A percentile compares a stretch with the other conserved stretches of the same genome.
Evolutionary conservation across 2,888 invertebrate genomes (phyloP).

Genomic region (Pristionchus japonicus): DNA sequence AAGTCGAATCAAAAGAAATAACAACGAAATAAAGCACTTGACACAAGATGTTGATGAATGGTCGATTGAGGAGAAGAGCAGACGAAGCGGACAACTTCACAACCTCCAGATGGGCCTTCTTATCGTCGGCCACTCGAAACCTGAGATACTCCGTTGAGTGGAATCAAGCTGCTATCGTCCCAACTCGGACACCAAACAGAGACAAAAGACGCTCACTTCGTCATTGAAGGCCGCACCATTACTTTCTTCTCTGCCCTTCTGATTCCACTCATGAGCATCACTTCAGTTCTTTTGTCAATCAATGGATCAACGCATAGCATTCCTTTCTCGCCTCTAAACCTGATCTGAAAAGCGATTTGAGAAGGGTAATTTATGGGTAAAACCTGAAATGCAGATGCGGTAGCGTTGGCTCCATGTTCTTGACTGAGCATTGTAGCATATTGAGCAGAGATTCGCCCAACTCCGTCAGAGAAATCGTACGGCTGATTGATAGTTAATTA

Average conservation of each 20-base stretch:
- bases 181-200: not conserved
- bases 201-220: not conserved
- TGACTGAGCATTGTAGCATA: not conserved
- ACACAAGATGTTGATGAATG: slow-evolving; percentile 75
- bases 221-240: not conserved
- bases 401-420: not conserved
- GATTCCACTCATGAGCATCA: not conserved
- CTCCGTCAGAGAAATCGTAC: slow-evolving; percentile 55
- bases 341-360: slow-evolving; percentile 52
- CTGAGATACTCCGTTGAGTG: not conserved
- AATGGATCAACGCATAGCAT: slow-evolving; percentile 63
- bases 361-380: not conserved
- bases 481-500: too few species aligned
- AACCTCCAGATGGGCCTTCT: slow-evolving; percentile 56
- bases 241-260: not conserved
- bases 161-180: not conserved
- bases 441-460: slow-evolving; percentile 52
- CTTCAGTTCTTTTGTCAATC: slow-evolving; percentile 57
- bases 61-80: slow-evolving; percentile 73
- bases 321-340: slow-evolving; percentile 67
- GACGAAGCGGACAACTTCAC: slow-evolving; percentile 71
- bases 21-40: too few species aligned
- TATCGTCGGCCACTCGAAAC: not conserved
- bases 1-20: too few species aligned
- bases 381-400: slow-evolving; percentile 13